Conservation (phyloP, 2,797 vertebrate genomes). For the Ammospiza maritima region DNA sequence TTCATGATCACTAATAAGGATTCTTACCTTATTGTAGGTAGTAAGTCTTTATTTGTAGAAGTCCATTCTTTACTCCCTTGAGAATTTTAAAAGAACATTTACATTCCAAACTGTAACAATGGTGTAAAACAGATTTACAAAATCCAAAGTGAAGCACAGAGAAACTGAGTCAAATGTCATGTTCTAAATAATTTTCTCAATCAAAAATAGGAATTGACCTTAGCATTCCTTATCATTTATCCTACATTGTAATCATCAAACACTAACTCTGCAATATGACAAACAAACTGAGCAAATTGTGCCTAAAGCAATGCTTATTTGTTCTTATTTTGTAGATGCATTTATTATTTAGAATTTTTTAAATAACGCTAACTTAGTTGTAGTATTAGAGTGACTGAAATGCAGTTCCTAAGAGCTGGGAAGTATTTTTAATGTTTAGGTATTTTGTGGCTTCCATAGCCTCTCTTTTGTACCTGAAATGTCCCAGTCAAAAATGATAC, state of each 20-base stretch:
- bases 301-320: neutral
- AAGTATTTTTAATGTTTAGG: neutral
- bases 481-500: neutral
- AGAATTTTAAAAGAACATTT: neutral
- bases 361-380: neutral
- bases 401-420: neutral
- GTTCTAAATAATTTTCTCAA: neutral
- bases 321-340: neutral
- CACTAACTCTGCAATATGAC: neutral
- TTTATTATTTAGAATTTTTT: neutral
- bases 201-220: neutral
- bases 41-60: neutral
- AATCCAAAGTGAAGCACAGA: neutral
- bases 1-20: neutral
- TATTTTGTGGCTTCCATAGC: neutral
- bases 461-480: neutral
- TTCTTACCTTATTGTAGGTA: neutral
- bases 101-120: neutral
- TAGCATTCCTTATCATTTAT: neutral
- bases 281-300: neutral
- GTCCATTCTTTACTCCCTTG: neutral
- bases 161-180: neutral
- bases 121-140: neutral
- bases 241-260: neutral
- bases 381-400: neutral